A percentile compares a stretch with the other conserved stretches of the same genome.
Evolutionary conservation across 2,113 vertebrate genomes (phyloP).

Genomic region (Cinclus cinclus): DNA sequence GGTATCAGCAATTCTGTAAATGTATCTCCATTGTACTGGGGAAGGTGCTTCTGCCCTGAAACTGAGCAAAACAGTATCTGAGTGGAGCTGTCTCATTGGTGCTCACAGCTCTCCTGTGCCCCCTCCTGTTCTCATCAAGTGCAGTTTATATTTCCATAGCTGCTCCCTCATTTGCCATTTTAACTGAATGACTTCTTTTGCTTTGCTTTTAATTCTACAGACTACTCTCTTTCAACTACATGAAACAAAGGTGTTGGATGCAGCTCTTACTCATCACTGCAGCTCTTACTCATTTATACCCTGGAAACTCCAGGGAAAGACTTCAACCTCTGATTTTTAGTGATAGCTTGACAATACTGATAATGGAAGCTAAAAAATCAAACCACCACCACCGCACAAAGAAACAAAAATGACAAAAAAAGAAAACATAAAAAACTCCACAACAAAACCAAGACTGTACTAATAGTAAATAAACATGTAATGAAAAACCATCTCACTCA

Average conservation of each 20-base stretch:
- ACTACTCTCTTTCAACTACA: not conserved
- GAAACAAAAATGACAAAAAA: not conserved
- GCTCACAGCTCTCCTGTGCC: not conserved
- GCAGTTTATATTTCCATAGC: not conserved
- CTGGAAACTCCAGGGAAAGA: not conserved
- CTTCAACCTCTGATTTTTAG: not conserved
- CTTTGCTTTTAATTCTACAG: not conserved
- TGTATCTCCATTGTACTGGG: not conserved
- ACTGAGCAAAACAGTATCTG: not conserved
- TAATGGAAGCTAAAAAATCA: not conserved
- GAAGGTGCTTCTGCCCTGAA: not conserved
- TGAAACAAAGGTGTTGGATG: not conserved
- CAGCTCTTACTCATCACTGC: not conserved
- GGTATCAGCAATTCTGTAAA: not conserved
- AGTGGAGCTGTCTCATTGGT: not conserved
- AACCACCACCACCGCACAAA: not conserved
- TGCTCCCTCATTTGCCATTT: not conserved
- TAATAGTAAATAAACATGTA: not conserved
- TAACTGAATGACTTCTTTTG: not conserved
- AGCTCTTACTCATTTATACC: not conserved
- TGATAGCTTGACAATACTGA: not conserved
- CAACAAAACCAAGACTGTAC: not conserved
- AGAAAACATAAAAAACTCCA: not conserved
- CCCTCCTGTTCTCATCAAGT: not conserved
- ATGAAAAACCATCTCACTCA: not conserved